Evolutionary conservation across 2,888 invertebrate genomes (phyloP).

Genomic region (Alloscopus bannaensis): DNA sequence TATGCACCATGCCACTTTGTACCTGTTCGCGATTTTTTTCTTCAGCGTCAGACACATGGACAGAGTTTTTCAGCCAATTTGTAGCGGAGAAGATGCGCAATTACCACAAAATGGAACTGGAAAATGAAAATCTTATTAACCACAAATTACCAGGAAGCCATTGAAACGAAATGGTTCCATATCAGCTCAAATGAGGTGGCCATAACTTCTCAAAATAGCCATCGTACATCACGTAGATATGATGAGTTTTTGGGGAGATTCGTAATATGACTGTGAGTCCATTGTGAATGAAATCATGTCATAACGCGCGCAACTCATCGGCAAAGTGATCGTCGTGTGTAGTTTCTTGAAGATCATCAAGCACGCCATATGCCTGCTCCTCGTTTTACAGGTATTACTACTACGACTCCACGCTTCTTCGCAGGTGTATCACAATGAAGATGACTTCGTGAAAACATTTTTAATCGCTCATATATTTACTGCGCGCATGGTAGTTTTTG

Average conservation of each 20-base stretch:
- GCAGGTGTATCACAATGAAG: slow-evolving; percentile 14
- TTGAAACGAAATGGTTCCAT: slow-evolving; percentile 1
- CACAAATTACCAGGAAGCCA: slow-evolving; percentile 28
- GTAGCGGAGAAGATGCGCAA: neutral
- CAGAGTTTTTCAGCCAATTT: neutral
- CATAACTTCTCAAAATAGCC: too few species aligned
- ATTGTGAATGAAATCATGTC: slow-evolving; percentile 24
- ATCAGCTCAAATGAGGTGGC: slow-evolving; percentile 1
- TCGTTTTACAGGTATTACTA: too few species aligned
- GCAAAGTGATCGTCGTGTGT: slow-evolving; percentile 36
- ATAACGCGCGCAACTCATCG: neutral
- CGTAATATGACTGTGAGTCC: neutral
- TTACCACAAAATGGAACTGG: slow-evolving; percentile 3
- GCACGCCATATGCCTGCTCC: too few species aligned
- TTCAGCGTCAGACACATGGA: too few species aligned
- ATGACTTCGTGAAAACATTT: slow-evolving; percentile 55
- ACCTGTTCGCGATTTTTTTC: too few species aligned
- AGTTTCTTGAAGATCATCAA: slow-evolving; percentile 31
- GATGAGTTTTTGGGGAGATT: too few species aligned
- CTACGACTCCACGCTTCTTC: neutral
- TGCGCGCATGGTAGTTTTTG: slow-evolving; percentile 29
- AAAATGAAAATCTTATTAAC: slow-evolving; percentile 7
- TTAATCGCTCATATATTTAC: slow-evolving; percentile 49
- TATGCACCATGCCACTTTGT: too few species aligned
- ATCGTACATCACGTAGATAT: neutral